Evolutionary conservation across 2,888 invertebrate genomes (phyloP).

Genomic region (Napeogenes inachia): DNA sequence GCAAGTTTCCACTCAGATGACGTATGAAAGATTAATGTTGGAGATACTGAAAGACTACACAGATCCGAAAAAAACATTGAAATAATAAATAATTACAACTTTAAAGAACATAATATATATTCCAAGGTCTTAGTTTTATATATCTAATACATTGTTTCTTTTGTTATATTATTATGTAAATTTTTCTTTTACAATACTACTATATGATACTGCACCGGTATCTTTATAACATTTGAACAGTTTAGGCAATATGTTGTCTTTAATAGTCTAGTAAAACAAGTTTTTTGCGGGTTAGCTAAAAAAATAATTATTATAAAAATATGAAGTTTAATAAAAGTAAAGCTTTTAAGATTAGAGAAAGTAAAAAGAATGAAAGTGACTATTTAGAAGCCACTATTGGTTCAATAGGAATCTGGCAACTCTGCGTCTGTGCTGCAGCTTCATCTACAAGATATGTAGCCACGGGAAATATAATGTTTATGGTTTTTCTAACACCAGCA

Average conservation of each 20-base stretch:
- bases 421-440: slow-evolving; percentile 33
- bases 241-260: not conserved
- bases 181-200: not conserved
- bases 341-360: slow-evolving; percentile 3
- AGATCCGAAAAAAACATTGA: too few relatives aligned
- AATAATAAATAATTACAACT: too few relatives aligned
- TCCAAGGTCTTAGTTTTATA: too few relatives aligned
- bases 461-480: slow-evolving; percentile 43
- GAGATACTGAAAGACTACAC: too few relatives aligned
- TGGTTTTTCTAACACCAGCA: slow-evolving; percentile 47
- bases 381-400: slow-evolving; percentile 52
- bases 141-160: not conserved
- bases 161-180: not conserved
- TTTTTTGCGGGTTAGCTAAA: too few relatives aligned
- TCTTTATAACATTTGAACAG: not conserved
- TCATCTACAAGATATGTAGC: slow-evolving; percentile 38
- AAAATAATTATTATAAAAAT: too few relatives aligned
- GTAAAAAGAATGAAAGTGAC: slow-evolving; percentile 39
- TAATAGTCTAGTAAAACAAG: not conserved
- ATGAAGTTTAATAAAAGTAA: not conserved
- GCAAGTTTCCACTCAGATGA: too few relatives aligned
- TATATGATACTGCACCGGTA: not conserved
- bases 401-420: slow-evolving; percentile 49
- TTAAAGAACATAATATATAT: too few relatives aligned
- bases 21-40: too few relatives aligned